Percentiles rank a stretch among this genome's conserved stretches.
phyloP scores from a whole-genome alignment of 2,113 vertebrate species.

The Chascanopsetta lugubris region DNA sequence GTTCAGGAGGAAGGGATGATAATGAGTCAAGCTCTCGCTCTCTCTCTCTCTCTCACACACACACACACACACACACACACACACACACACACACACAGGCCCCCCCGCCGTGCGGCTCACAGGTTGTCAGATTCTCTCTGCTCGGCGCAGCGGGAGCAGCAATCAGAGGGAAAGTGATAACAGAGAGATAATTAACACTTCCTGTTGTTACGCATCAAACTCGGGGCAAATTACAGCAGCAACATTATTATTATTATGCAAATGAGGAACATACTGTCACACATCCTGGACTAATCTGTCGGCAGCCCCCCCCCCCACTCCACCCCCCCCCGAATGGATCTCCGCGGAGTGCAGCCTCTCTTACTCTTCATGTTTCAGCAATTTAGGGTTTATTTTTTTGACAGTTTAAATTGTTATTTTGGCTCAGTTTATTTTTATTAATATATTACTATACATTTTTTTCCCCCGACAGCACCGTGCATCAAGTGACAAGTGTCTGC shows the following conservation, averaged over 20 bases:
- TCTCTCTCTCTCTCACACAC: background rate
- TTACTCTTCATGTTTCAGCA: no score
- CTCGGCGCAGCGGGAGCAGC: constrained; percentile 47
- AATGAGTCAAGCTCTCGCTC: background rate
- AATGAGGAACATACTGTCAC: constrained; percentile 19
- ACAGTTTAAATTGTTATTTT: no score
- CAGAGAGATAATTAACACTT: constrained; percentile 60
- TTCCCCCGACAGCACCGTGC: no score
- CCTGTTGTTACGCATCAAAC: constrained; percentile 59
- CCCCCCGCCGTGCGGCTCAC: constrained; percentile 40
- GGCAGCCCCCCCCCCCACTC: no score
- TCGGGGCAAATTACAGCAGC: constrained; percentile 37
- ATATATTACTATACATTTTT: no score
- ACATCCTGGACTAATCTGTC: constrained; percentile 4
- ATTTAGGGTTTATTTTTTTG: no score
- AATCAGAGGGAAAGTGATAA: constrained; percentile 50
- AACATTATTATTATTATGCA: constrained; percentile 39
- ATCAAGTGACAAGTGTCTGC: no score
- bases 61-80: background rate
- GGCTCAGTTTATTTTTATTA: no score
- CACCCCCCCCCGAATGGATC: no score
- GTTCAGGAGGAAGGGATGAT: background rate
- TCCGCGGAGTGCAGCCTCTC: no score
- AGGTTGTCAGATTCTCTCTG: constrained; percentile 61
- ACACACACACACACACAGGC: constrained; percentile 12